Percentiles rank a stretch among this genome's conserved stretches.
Evolutionary conservation across 2,888 invertebrate genomes (phyloP).

Genomic region (Limnephilus rhombicus): DNA sequence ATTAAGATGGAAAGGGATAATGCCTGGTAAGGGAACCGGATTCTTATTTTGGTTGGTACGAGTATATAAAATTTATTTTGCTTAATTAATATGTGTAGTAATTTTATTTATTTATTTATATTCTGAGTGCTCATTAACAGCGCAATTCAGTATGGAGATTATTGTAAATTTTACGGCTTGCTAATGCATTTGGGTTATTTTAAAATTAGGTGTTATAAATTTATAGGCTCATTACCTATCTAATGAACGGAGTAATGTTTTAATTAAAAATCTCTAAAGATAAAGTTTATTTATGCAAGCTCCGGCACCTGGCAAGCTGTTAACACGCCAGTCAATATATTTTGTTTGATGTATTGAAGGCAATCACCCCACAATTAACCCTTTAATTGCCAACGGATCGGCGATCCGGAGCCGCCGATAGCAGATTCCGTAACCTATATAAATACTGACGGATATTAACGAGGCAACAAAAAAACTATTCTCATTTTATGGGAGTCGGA

Average conservation of each 20-base stretch:
- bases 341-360: neutral
- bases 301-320: neutral
- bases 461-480: constrained; percentile 47
- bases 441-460: constrained; percentile 47
- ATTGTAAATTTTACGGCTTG: too few relatives aligned
- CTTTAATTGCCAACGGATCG: neutral
- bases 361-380: neutral
- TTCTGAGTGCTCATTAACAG: too few relatives aligned
- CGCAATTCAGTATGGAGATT: too few relatives aligned
- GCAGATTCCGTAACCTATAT: constrained; percentile 45
- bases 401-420: neutral
- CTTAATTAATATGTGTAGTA: too few relatives aligned
- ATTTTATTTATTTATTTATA: too few relatives aligned
- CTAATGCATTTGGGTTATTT: too few relatives aligned
- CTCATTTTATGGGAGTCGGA: constrained; percentile 43
- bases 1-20: too few relatives aligned
- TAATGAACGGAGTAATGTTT: neutral
- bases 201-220: neutral
- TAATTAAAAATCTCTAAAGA: neutral
- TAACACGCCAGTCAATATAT: neutral
- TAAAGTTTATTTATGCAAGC: neutral
- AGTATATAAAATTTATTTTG: too few relatives aligned
- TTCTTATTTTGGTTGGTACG: too few relatives aligned
- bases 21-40: too few relatives aligned
- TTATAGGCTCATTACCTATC: neutral